Evolutionary conservation across 2,797 vertebrate species (phyloP), one percentile per base, ranked within the genome.

Genomic region (Melopsittacus undulatus): DNA sequence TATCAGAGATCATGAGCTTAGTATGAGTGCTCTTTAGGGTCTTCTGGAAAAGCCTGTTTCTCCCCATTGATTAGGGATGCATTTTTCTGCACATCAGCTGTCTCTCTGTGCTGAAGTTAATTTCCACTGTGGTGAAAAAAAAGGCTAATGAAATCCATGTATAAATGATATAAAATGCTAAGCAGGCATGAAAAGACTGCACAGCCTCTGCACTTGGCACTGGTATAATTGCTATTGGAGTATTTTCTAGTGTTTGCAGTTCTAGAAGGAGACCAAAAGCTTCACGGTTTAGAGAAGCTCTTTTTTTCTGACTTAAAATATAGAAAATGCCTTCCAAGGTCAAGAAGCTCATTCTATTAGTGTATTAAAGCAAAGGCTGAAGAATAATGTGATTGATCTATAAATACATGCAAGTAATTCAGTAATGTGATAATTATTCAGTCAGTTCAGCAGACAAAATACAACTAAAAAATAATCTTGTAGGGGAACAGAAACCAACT

Each of bases 111-210:
- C 66, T 73, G 54, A 89, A 94, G n/a, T 73, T 82, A 59, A 87
- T 79, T 67, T 73, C 77, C 84, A 7, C 77, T 83, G 24, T 54
- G 57, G 56, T 73, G 38, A 40, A 82, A 56, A 82, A 87, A 93
- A 94, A 90, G 70, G 49, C 74, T 94, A 83, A 90, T 67, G 43
- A 40, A 76, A 54, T 73, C 72, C 26, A 5, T 63, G 56, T 77
- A 70, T 80, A 87, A 94, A 91, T 56, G 81, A 56, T 79, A 40
- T 89, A 87, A 95, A 92, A 79, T 56, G 75, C 59, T 92, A 94
- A 92, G 89, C 84, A 85, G 91, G 84, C 79, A 57, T 91, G 87
- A 92, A 94, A 94, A 89, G 89, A n/a, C 82, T 73, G 72, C 7
- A 5, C 84, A 89, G 75, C 83, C 92, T 92, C 73, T 94, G 89